A percentile compares a stretch with the other conserved stretches of the same genome.
phyloP scores from a whole-genome alignment of 2,888 invertebrate species.

The Tipula helvola region DNA sequence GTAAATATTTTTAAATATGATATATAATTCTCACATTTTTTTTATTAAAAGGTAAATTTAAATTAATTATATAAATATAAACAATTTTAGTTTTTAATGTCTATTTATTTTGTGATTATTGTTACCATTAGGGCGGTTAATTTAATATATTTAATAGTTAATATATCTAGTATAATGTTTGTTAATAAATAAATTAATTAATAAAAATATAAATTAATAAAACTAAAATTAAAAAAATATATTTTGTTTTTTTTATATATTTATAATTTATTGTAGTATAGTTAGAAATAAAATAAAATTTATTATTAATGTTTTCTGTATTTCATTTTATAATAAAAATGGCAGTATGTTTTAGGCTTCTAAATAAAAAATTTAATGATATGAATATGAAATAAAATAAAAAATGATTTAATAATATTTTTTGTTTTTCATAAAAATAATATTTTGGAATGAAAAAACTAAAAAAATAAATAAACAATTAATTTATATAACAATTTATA shows the following conservation, averaged over 20 bases:
- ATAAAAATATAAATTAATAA: background rate
- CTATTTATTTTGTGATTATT: constrained; percentile 11
- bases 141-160: background rate
- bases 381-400: background rate
- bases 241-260: background rate
- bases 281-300: background rate
- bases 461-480: background rate
- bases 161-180: background rate
- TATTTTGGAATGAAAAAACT: background rate
- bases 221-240: background rate
- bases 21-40: background rate
- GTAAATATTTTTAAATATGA: background rate
- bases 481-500: background rate
- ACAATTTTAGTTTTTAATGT: background rate
- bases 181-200: background rate
- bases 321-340: background rate
- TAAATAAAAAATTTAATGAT: background rate
- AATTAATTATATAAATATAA: background rate
- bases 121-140: constrained; percentile 16
- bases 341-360: background rate
- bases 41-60: background rate
- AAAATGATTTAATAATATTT: background rate
- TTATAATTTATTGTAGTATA: background rate
- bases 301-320: background rate
- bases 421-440: background rate